Evolutionary conservation across 2,797 vertebrate species (phyloP).

Genomic region (Salarias fasciatus): DNA sequence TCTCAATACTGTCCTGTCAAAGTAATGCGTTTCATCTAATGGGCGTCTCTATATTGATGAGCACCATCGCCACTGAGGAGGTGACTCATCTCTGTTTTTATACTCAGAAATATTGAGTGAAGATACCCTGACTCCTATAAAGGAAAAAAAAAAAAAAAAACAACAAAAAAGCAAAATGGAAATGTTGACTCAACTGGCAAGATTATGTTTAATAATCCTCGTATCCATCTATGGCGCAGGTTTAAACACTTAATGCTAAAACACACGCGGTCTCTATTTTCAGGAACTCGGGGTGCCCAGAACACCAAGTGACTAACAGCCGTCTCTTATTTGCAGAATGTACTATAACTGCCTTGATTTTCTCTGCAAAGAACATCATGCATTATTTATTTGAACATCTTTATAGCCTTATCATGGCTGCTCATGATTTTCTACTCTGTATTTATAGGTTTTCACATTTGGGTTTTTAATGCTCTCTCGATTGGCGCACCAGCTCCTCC

Average conservation of each 20-base stretch:
- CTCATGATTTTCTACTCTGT: constrained; percentile 41
- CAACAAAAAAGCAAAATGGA: constrained; percentile 48
- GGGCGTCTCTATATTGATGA: constrained; percentile 29
- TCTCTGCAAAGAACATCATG: constrained; percentile 50
- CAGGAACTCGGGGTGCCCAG: constrained; percentile 30
- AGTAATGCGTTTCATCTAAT: constrained; percentile 40
- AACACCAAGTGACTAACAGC: constrained; percentile 52
- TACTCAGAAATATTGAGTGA: constrained; percentile 45
- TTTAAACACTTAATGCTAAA: constrained; percentile 42
- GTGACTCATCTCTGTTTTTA: constrained; percentile 35
- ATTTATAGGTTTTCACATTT: constrained; percentile 56
- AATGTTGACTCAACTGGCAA: constrained; percentile 52
- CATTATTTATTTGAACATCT: constrained; percentile 54
- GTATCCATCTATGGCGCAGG: constrained; percentile 30
- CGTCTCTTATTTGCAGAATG: constrained; percentile 52
- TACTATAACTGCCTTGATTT: constrained; percentile 34
- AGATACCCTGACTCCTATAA: constrained; percentile 22
- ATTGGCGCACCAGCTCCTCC: constrained; percentile 7
- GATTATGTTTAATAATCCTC: constrained; percentile 31
- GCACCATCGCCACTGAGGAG: constrained; percentile 18
- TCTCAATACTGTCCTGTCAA: constrained; percentile 25
- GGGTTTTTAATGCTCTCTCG: constrained; percentile 39
- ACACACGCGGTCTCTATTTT: constrained; percentile 45
- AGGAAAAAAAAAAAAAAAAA: constrained; percentile 21
- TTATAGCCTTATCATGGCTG: constrained; percentile 26